Evolutionary conservation across 2,797 vertebrate genomes (phyloP).

Genomic region (Buphagus erythrorhynchus): DNA sequence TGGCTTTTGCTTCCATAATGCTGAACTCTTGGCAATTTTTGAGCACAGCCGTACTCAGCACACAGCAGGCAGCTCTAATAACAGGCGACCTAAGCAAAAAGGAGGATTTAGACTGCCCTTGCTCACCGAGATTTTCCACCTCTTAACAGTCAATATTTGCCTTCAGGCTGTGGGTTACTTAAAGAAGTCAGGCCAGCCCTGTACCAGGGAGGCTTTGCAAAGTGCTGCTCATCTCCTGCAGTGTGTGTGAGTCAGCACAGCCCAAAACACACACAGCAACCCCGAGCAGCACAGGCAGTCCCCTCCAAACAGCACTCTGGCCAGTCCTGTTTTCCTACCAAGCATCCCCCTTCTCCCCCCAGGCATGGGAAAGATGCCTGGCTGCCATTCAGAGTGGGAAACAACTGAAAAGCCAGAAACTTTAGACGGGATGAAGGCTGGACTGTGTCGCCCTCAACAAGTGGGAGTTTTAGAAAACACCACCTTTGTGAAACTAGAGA

Average conservation of each 20-base stretch:
- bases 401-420: neutral
- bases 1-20: neutral
- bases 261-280: neutral
- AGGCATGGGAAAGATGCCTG: neutral
- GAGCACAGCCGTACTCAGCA: neutral
- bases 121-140: neutral
- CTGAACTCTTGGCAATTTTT: constrained; percentile 27
- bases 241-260: neutral
- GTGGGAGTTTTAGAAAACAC: constrained; percentile 1
- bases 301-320: neutral
- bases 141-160: neutral
- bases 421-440: neutral
- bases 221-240: neutral
- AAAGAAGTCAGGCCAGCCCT: neutral
- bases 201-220: neutral
- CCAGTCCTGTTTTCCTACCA: neutral
- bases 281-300: neutral
- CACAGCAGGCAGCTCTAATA: neutral
- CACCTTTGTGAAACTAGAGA: constrained; percentile 32
- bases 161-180: neutral
- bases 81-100: neutral
- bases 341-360: neutral
- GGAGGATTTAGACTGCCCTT: neutral
- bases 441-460: neutral
- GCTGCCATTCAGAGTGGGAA: neutral